Evolutionary conservation across 2,113 vertebrate species (phyloP), one percentile per base, ranked within the genome.

Genomic region (Ammospiza caudacuta): DNA sequence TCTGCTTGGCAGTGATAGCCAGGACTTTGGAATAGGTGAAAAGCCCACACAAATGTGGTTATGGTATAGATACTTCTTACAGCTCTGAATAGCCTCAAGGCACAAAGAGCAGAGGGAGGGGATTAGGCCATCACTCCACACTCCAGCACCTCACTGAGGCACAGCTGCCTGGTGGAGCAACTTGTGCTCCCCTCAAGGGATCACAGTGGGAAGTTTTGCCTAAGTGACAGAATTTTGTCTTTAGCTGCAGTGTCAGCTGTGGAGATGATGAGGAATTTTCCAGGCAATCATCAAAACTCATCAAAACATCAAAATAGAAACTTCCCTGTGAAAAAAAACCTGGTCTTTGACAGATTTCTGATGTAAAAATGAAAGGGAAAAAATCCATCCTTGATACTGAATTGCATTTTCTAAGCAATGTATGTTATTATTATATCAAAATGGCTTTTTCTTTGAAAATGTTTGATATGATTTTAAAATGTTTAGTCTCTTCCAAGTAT

Each of bases 121-220:
- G 35, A 58, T 78, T 47, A 47, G 12, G 2, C 10, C 13, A 51
- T 27, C 15, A 2, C 5, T 66, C 21, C 18, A 11, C 35, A 35
- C 18, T 43, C 23, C 23, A 58, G 24, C 37, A 39, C 11, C 15
- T 87, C 16, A 46, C 18, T 12, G 41, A 62, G 28, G 5, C 22
- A 47, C 0, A 0, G 37, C 11, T 59, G 7, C 12, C 18, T 24
- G 11, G 19, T 33, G 35, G 18, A 72, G 28, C 23, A 61, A 6
- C 46, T 51, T 18, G 3, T 72, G 6, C 8, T 80, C 37, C 21
- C 7, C 17, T 58, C 15, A n/a, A 33, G 49, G 15, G 13, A 29
- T 27, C 6, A 16, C 9, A 59, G 18, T 2, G 5, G 23, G 39
- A 29, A 46, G 24, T 3, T 75, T 66, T 84, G 13, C 1, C 1